A percentile compares a stretch with the other conserved stretches of the same genome.
These are phyloP conservation scores for Caenorhabditis doughertyi DNA, from an alignment of 2,888 invertebrate genomes.

Conservation along the genomic window DNA sequence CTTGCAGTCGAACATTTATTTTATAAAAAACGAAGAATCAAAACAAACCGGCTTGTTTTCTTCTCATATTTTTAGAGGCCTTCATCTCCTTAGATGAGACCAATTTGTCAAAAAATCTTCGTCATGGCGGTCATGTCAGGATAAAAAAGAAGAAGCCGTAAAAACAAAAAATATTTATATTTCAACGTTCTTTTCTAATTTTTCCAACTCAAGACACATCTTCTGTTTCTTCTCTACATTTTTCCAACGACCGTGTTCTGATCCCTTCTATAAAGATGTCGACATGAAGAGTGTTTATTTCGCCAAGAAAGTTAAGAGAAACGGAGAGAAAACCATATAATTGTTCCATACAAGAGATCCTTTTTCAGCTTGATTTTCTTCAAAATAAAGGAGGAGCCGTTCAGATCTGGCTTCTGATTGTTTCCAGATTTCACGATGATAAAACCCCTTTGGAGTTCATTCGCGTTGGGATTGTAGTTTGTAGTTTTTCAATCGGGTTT, in stretches of 20 bases:
- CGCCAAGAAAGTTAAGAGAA: neutral
- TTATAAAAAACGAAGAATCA: neutral
- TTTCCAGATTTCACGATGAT: too few relatives aligned
- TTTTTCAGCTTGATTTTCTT: too few relatives aligned
- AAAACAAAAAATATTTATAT: slow-evolving; percentile 36
- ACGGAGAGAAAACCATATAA: neutral
- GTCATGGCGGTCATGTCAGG: neutral
- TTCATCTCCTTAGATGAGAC: slow-evolving; percentile 30
- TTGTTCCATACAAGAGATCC: too few relatives aligned
- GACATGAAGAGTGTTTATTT: neutral
- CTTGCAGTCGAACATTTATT: neutral
- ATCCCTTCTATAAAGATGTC: slow-evolving; percentile 8
- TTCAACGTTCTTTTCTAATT: neutral
- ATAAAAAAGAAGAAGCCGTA: neutral
- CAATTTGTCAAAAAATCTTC: slow-evolving; percentile 43
- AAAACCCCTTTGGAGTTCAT: too few relatives aligned
- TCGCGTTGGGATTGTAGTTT: too few relatives aligned
- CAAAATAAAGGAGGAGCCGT: too few relatives aligned
- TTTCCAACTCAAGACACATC: neutral
- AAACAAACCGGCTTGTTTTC: slow-evolving; percentile 48
- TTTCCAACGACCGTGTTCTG: neutral
- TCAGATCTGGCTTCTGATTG: too few relatives aligned
- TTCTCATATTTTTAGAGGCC: neutral
- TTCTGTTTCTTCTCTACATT: neutral
- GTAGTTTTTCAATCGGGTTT: too few relatives aligned